Evolutionary conservation across 2,113 vertebrate species (phyloP), one percentile per base, ranked within the genome.

Genomic region (Albula goreensis): DNA sequence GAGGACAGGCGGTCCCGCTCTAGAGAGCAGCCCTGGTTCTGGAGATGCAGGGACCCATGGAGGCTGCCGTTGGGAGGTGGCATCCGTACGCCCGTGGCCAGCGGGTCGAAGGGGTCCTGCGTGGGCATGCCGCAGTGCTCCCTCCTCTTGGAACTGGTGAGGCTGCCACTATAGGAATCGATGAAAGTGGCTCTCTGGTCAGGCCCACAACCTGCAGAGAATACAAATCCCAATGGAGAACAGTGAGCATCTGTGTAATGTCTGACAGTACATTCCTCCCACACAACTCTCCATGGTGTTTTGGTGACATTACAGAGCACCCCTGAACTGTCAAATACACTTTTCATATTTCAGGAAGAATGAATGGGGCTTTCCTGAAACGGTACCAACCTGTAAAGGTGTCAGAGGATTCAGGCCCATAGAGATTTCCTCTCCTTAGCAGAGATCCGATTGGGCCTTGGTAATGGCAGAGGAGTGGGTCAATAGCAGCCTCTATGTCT

Each of bases 391-490:
- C 94, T 87, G 90, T 86, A 78, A 90, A 94, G 31, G 90, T 83
- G 0, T 96, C 94, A 0, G 93, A 93, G 3, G 94, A 78, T 1
- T 98, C 98, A 48, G 93, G 86, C 84, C 91, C 63, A n/a, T 96
- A 97, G 0, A 94, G 0, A 50, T 83, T 96, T 78, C 97, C 96
- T 90, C 95, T 95, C 66, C 96, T 89, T 88, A 96, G 96, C 50
- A 94, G 88, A 1, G 96, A 95, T n/a, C 96, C 93, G 0, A 97
- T 89, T 2, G 96, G 92, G 0, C 96, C 96, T 91, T 96, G 89
- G 78, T 97, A 98, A 74, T 96, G 97, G 90, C 96, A 98, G 0
- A 98, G 94, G 80, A 99, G 95, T 0, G 97, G 97, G 86, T 99
- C 98, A 0, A 96, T 91, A 78, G 93, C 92, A 8, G 92, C 96